These are phyloP conservation scores for Grus americana DNA, from an alignment of 2,113 vertebrate species.

Conservation along the genomic window DNA sequence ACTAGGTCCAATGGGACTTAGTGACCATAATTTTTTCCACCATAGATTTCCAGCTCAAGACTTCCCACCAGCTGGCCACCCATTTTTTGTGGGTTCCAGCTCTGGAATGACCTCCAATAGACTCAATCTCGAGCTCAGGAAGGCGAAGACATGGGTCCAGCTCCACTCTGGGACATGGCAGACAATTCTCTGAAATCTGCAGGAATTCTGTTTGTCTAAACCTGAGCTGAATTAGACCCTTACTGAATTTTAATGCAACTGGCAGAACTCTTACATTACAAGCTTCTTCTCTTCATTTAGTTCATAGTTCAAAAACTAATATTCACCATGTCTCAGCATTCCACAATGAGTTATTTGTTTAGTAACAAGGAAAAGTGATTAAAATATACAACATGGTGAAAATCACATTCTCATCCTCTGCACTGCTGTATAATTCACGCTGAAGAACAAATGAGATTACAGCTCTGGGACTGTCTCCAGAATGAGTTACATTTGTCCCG, in stretches of 20 bases:
- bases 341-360: constrained; percentile 65
- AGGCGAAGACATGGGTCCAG: background rate
- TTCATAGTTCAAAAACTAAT: constrained; percentile 40
- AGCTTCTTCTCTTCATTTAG: background rate
- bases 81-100: background rate
- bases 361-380: constrained; percentile 69
- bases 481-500: constrained; percentile 25
- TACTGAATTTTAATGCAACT: background rate
- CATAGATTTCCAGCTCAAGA: background rate
- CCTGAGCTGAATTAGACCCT: background rate
- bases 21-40: background rate
- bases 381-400: constrained; percentile 59
- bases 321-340: constrained; percentile 38
- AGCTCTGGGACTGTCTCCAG: constrained; percentile 50
- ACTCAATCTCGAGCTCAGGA: background rate
- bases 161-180: background rate
- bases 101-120: background rate
- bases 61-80: background rate
- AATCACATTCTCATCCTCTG: constrained; percentile 60
- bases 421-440: constrained; percentile 27
- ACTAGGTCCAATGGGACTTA: background rate
- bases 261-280: constrained; percentile 9
- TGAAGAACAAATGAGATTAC: constrained; percentile 47
- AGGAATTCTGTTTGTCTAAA: background rate
- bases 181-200: background rate